Evolutionary conservation across 2,113 vertebrate genomes (phyloP), one percentile per base, ranked within the genome.

Genomic region (Tachycineta bicolor): DNA sequence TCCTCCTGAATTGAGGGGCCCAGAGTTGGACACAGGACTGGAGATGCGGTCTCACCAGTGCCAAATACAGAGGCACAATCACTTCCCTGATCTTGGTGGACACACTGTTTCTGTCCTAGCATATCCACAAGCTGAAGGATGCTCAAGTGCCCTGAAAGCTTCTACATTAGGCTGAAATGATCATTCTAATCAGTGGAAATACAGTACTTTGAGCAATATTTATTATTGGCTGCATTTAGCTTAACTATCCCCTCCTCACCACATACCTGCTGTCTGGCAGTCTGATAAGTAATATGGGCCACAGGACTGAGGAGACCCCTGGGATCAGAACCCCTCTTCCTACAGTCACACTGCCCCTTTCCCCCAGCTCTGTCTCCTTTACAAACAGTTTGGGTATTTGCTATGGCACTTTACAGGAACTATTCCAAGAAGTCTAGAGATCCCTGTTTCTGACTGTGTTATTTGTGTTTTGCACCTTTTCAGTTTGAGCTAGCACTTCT

Each of bases 101-200:
- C 5, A 3, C 15, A 11, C 12, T 24, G 0, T 41, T 49, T 47
- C 24, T 47, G 12, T 14, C 1, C 5, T 23, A 59, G 26, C 6
- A 7, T 15, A 60, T 23, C 18, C 17, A 15, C 2, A 3, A 46
- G 28, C 12, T 50, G 34, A 41, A 47, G 49, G 29, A 73, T 39
- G 9, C 58, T 64, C 11, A 64, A 31, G n/a, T 53, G 19, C 46
- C 62, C 46, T 62, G 71, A 69, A 83, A 56, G 23, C 17, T 12
- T 76, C 55, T 79, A 46, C 28, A 14, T 84, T 26, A 37, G 10
- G 22, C 33, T 69, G 26, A 77, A 64, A 41, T 20, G 12, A 46
- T 56, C 7, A 43, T 85, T 73, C 41, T 55, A 9, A 44, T 60
- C 24, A 69, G 69, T 16, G 44, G 43, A 78, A 78, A 53, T 52